phyloP scores from a whole-genome alignment of 2,797 vertebrate species.

The Rousettus madagascariensis region DNA sequence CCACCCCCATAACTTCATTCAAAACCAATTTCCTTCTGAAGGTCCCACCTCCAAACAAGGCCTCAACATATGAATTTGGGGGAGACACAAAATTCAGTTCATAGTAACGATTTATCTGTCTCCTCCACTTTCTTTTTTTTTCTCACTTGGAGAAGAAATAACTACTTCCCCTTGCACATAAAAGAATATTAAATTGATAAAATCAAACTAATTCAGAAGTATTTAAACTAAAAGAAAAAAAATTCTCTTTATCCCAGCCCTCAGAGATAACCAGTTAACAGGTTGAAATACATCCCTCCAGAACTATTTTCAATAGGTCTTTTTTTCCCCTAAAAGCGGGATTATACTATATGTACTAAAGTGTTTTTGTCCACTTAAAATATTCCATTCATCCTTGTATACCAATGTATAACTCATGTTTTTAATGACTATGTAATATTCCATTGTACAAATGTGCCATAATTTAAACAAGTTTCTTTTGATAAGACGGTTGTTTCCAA shows the following conservation, averaged over 20 bases:
- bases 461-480: background rate
- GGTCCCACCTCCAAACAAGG: background rate
- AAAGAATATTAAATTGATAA: slow-evolving; percentile 6
- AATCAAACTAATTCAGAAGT: slow-evolving; percentile 2
- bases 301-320: background rate
- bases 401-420: background rate
- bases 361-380: background rate
- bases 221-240: slow-evolving; percentile 30
- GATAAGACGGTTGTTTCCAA: background rate
- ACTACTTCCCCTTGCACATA: background rate
- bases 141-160: background rate
- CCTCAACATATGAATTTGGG: background rate
- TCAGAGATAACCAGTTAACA: background rate
- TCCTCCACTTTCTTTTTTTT: background rate
- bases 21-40: background rate
- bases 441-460: background rate
- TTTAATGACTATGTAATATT: background rate
- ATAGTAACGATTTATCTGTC: background rate
- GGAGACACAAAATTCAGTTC: background rate
- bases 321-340: background rate
- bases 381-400: background rate
- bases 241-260: background rate
- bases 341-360: background rate
- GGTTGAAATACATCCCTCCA: background rate
- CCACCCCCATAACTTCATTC: background rate